Percentiles rank a stretch among this genome's conserved stretches.
Conservation (phyloP, 2,797 vertebrate genomes). For the Siniperca undulata region DNA sequence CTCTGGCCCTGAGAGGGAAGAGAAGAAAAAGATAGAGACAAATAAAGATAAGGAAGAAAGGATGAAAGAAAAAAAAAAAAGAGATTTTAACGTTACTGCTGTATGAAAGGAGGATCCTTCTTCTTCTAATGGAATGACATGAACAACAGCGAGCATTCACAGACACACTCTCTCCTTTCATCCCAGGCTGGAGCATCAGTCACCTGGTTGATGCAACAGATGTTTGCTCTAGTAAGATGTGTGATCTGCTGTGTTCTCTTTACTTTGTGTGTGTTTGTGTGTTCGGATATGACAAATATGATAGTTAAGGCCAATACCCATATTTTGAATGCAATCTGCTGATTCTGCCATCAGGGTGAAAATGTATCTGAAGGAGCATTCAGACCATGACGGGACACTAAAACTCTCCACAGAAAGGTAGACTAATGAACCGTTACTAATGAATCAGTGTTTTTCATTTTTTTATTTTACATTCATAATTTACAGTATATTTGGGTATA, state of each 20-base stretch:
- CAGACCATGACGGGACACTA: too few species aligned
- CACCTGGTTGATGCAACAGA: not conserved
- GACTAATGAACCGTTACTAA: too few species aligned
- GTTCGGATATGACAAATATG: not conserved
- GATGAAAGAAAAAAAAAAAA: not conserved
- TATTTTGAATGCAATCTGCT: too few species aligned
- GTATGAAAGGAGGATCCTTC: not conserved
- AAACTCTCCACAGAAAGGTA: not conserved
- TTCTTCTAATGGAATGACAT: conserved; percentile 44
- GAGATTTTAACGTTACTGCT: not conserved
- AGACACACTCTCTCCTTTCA: conserved; percentile 10
- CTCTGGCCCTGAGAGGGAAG: conserved; percentile 88
- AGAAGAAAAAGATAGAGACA: not conserved
- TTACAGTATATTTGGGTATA: too few species aligned
- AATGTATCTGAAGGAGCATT: too few species aligned
- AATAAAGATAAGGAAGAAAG: not conserved
- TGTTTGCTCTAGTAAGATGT: not conserved
- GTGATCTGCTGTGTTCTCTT: not conserved
- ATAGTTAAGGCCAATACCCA: too few species aligned
- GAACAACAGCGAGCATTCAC: conserved; percentile 8
- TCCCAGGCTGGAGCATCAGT: conserved; percentile 11
- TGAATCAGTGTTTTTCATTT: too few species aligned
- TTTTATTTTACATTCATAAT: too few species aligned
- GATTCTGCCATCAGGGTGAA: not conserved
- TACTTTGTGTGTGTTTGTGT: not conserved